Evolutionary conservation across 2,888 invertebrate genomes (phyloP).

Genomic region (Spodoptera exigua): DNA sequence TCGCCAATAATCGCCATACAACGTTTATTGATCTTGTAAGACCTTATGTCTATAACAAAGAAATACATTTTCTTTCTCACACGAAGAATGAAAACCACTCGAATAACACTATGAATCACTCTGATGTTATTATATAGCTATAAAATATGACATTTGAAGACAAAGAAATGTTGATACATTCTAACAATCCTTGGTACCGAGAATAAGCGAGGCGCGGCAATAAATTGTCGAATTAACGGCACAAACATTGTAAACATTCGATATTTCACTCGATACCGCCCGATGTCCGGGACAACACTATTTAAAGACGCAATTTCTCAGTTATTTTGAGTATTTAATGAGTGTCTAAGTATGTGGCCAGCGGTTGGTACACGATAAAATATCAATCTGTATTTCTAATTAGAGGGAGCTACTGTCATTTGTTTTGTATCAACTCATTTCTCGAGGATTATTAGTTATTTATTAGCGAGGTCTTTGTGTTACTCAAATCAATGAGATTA

Average conservation of each 20-base stretch:
- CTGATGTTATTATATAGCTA: conserved; percentile 18
- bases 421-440: neutral
- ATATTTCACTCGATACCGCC: conserved; percentile 49
- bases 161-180: conserved; percentile 36
- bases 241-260: conserved; percentile 49
- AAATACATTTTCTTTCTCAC: conserved; percentile 12
- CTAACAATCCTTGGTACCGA: conserved; percentile 10
- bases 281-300: conserved; percentile 44
- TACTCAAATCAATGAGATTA: too few relatives aligned
- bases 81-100: too few relatives aligned
- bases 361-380: neutral
- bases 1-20: too few relatives aligned
- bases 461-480: too few relatives aligned
- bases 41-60: neutral
- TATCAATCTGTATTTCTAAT: neutral
- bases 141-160: conserved; percentile 35
- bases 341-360: conserved; percentile 6
- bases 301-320: conserved; percentile 36
- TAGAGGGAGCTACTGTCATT: neutral
- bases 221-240: conserved; percentile 53
- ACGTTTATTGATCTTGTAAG: too few relatives aligned
- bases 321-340: conserved; percentile 40
- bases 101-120: too few relatives aligned
- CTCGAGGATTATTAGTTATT: neutral
- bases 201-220: conserved; percentile 34